phyloP scores from a whole-genome alignment of 2,888 invertebrate genomes.

The Plusia festucae region DNA sequence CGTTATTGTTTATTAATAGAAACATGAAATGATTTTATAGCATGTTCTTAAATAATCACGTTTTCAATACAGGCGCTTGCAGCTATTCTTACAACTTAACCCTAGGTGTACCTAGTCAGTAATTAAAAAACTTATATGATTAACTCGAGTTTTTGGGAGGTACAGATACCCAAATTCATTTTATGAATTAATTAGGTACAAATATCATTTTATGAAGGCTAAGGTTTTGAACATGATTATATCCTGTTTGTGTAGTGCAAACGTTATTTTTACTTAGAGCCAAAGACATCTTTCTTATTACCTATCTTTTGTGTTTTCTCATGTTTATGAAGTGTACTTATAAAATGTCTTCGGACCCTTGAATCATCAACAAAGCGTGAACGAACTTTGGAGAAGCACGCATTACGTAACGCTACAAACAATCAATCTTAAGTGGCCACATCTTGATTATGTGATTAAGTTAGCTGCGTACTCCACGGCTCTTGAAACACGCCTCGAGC shows the following conservation, averaged over 20 bases:
- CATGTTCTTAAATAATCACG: neutral
- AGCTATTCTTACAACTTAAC: neutral
- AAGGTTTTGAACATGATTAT: neutral
- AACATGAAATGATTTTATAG: neutral
- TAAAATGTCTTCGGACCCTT: constrained; percentile 45
- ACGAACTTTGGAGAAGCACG: constrained; percentile 63
- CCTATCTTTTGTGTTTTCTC: neutral
- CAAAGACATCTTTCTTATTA: neutral
- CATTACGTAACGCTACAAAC: constrained; percentile 70
- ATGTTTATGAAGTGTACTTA: neutral
- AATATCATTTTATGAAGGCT: too few relatives aligned
- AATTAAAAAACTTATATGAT: neutral
- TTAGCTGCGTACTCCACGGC: constrained; percentile 62
- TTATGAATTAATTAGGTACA: too few relatives aligned
- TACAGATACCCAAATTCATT: too few relatives aligned
- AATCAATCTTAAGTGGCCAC: constrained; percentile 75
- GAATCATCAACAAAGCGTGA: constrained; percentile 48
- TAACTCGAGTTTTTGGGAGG: too few relatives aligned
- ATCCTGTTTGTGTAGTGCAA: neutral
- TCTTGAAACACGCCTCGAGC: constrained; percentile 47
- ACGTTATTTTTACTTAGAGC: neutral
- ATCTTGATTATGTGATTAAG: constrained; percentile 83
- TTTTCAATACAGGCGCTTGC: neutral
- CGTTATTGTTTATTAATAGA: neutral
- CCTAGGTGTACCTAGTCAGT: neutral